These are phyloP conservation scores for Heterochromis multidens DNA, from an alignment of 2,113 vertebrate species.

Conservation along the genomic window DNA sequence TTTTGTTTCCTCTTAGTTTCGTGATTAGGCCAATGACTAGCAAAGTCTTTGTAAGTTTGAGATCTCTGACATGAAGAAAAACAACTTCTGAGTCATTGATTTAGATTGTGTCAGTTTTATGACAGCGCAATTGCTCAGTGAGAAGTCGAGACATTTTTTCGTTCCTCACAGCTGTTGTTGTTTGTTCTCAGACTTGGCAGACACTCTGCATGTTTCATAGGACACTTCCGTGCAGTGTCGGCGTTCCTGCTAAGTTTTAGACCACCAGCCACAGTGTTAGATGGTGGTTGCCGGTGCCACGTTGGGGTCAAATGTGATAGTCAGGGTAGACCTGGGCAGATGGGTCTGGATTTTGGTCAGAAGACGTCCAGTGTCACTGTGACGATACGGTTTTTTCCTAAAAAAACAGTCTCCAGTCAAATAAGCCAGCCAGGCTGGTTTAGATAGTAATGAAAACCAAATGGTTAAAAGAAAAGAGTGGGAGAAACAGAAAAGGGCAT, in stretches of 20 bases:
- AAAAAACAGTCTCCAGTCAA: slow-evolving; percentile 35
- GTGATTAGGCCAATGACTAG: slow-evolving; percentile 6
- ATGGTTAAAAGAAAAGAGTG: slow-evolving; percentile 78
- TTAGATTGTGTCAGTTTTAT: slow-evolving; percentile 31
- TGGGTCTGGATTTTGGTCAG: slow-evolving; percentile 79
- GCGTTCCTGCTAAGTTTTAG: slow-evolving; percentile 53
- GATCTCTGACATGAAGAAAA: slow-evolving; percentile 24
- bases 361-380: slow-evolving; percentile 79
- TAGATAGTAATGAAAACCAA: slow-evolving; percentile 88
- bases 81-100: slow-evolving; percentile 41
- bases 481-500: slow-evolving; percentile 5
- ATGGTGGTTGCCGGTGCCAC: slow-evolving; percentile 63
- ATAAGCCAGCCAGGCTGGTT: slow-evolving; percentile 78
- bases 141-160: slow-evolving; percentile 32
- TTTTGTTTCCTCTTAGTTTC: slow-evolving; percentile 12
- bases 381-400: slow-evolving; percentile 81
- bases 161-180: slow-evolving; percentile 56
- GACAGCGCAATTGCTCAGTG: slow-evolving; percentile 7
- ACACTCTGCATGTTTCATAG: slow-evolving; percentile 49
- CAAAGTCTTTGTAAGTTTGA: neutral
- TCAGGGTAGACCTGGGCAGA: slow-evolving; percentile 80
- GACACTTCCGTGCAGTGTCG: slow-evolving; percentile 47
- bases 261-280: slow-evolving; percentile 71
- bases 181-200: slow-evolving; percentile 54
- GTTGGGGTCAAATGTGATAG: slow-evolving; percentile 64